Base-by-base conservation (phyloP, 2,797 vertebrate genomes). In the Otolemur crassicaudatus region DNA sequence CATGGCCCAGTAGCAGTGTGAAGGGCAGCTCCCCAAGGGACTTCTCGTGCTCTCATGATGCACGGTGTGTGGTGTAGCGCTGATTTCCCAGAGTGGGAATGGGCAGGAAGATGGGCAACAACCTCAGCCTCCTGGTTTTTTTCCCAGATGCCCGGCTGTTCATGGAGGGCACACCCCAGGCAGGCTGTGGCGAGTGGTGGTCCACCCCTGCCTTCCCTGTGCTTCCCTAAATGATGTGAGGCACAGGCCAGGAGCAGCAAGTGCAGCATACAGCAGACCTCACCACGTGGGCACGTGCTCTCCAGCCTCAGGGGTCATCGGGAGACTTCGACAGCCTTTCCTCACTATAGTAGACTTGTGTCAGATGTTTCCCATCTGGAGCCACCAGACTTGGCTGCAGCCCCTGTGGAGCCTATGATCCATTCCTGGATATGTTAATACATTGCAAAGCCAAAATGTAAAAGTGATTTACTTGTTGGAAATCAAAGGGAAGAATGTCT, bases 401-500 rank as follows among this genome's bases (percentile, higher is more conserved):
- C 10, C 93, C 91, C 90, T 23, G 11, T 0, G 25, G 34, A 10
- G 16, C 77, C 94, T 40, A 34, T 27, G 90, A 75, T 80, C 93
- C 75, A 14, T 81, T 95, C 93, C 90, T 56, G 29, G 95, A 86
- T 46, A 76, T 10, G 27, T 60, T 53, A 82, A 87, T 90, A 79
- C 81, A 61, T 73, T 93, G 61, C 37, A 65, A 72, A 87, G 87
- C 88, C 90, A 91, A 83, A 93, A 81, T 40, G 6, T 40, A 34
- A 87, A 65, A 80, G 72, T 73, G 87, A 97, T 95, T 95, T 88
- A 80, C 69, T 76, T 77, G 94, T 49, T 96, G 79, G 96, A 97
- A 96, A 97, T 94, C 91, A 97, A 85, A 98, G 83, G 43, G 43
- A 82, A 97, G 65, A 58, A 76, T 25, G 63, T 77, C 61, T 97